phyloP scores from a whole-genome alignment of 2,888 invertebrate species.

The Rhingia rostrata region DNA sequence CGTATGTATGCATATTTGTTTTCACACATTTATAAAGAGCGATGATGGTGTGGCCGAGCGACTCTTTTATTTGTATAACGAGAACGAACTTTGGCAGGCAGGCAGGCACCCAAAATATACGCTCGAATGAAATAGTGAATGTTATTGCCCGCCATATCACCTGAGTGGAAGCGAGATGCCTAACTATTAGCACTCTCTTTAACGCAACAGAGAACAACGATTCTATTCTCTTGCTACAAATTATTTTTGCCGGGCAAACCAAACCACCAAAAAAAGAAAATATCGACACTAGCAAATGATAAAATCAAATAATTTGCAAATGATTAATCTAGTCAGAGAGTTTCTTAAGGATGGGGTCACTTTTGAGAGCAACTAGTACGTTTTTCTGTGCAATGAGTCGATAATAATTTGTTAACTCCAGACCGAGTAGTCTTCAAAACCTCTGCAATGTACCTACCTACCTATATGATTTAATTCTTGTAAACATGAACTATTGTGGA shows the following conservation, averaged over 20 bases:
- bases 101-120: conserved; percentile 17
- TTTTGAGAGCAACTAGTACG: not conserved
- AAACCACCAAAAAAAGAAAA: conserved; percentile 14
- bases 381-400: not conserved
- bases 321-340: conserved; percentile 26
- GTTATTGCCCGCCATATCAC: not conserved
- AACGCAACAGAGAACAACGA: conserved; percentile 30
- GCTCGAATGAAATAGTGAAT: conserved; percentile 69
- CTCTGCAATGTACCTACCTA: conserved; percentile 20
- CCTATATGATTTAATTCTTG: conserved; percentile 43
- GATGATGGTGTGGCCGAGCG: not conserved
- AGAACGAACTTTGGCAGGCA: conserved; percentile 25
- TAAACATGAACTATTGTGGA: conserved; percentile 48
- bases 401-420: conserved; percentile 2
- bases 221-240: conserved; percentile 19
- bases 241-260: conserved; percentile 46
- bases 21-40: conserved; percentile 17
- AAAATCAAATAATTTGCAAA: conserved; percentile 53
- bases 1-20: conserved; percentile 5
- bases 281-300: conserved; percentile 8
- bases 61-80: conserved; percentile 18
- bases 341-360: not conserved
- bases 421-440: conserved; percentile 8
- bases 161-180: conserved; percentile 47
- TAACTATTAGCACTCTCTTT: conserved; percentile 32